These are phyloP conservation scores for Oophaga sylvatica DNA, from an alignment of 2,797 vertebrate species.

Conservation along the genomic window DNA sequence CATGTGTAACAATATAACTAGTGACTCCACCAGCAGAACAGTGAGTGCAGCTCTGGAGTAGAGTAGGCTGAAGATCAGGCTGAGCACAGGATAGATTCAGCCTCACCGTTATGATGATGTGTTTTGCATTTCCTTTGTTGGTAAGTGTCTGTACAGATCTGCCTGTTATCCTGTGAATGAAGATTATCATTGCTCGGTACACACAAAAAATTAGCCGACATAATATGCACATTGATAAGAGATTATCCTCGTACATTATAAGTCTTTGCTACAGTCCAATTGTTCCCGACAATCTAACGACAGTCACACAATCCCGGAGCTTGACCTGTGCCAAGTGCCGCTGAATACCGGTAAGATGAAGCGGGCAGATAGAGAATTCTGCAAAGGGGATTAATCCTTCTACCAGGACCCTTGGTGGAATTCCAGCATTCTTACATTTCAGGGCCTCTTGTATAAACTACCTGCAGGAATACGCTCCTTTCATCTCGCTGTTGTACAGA, in stretches of 20 bases:
- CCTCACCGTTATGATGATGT: background rate
- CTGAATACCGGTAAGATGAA: constrained; percentile 49
- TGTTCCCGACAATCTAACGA: constrained; percentile 34
- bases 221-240: constrained; percentile 30
- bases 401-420: constrained; percentile 1
- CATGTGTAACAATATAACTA: background rate
- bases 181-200: background rate
- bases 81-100: background rate
- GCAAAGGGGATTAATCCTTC: constrained; percentile 17
- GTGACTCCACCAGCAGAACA: background rate
- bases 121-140: background rate
- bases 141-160: background rate
- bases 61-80: background rate
- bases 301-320: background rate
- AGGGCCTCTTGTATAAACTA: background rate
- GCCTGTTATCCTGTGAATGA: background rate
- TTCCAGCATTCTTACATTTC: constrained; percentile 45
- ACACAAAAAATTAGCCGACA: constrained; percentile 43
- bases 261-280: constrained; percentile 30
- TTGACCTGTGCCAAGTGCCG: constrained; percentile 37
- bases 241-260: constrained; percentile 26
- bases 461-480: constrained; percentile 32
- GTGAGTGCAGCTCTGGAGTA: background rate
- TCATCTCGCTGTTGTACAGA: constrained; percentile 46
- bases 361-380: constrained; percentile 27